These are phyloP conservation scores for Diarsia brunnea DNA, from an alignment of 2,888 invertebrate species.

Conservation along the genomic window DNA sequence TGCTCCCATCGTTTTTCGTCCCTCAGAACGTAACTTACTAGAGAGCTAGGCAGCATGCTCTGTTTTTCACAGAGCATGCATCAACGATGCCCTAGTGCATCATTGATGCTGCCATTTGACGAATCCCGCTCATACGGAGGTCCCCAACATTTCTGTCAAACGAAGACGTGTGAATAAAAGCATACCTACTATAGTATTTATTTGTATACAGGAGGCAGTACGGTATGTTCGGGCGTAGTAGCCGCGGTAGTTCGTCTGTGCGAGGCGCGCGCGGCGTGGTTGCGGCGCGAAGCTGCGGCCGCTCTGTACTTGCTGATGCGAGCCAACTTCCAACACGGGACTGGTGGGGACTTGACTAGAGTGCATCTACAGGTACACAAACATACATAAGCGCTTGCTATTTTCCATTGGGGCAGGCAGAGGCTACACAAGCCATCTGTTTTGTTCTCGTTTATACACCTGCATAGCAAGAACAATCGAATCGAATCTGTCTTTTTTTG, in stretches of 20 bases:
- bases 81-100: too few species aligned
- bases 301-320: constrained; percentile 97
- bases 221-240: constrained; percentile 95
- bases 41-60: neutral
- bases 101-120: neutral
- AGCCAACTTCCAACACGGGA: constrained; percentile 97
- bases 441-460: neutral
- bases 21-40: neutral
- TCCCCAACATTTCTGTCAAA: neutral
- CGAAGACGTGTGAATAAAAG: neutral
- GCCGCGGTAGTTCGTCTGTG: constrained; percentile 95
- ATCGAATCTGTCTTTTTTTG: too few species aligned
- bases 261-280: constrained; percentile 95
- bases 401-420: neutral
- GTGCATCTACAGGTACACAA: constrained; percentile 96
- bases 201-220: constrained; percentile 92
- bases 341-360: constrained; percentile 95
- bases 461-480: too few species aligned
- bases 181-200: neutral
- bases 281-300: constrained; percentile 97
- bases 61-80: neutral
- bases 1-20: too few species aligned
- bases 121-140: neutral
- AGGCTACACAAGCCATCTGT: neutral
- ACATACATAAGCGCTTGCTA: neutral